These are phyloP conservation scores for Anguilla obscura DNA, from an alignment of 2,797 vertebrate species.

Conservation along the genomic window DNA sequence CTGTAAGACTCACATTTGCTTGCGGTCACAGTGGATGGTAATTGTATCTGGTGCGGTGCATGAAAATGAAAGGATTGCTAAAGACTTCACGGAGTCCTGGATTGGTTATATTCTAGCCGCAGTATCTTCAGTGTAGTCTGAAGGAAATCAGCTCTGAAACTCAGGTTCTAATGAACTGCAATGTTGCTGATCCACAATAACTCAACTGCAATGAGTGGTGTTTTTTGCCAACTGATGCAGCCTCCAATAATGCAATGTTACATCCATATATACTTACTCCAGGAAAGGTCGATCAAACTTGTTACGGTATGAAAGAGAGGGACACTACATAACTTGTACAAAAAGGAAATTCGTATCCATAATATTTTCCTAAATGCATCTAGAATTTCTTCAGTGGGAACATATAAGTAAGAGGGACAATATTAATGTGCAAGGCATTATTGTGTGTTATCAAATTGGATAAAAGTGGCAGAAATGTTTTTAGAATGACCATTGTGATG, in stretches of 20 bases:
- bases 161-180: background rate
- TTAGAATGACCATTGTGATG: background rate
- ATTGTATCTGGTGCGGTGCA: conserved; percentile 8
- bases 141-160: background rate
- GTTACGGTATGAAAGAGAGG: background rate
- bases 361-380: background rate
- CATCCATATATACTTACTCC: background rate
- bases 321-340: background rate
- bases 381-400: background rate
- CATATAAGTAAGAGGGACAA: background rate
- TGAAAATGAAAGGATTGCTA: background rate
- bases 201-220: background rate
- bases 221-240: background rate
- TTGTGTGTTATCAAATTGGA: background rate
- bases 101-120: background rate
- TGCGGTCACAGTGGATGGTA: conserved; percentile 14
- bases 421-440: background rate
- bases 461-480: background rate
- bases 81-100: background rate
- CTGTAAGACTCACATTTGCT: conserved; percentile 13
- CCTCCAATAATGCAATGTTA: background rate
- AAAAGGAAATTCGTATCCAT: background rate
- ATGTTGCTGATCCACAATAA: background rate
- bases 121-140: background rate
- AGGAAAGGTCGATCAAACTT: background rate